Evolutionary conservation across 2,113 vertebrate species (phyloP).

Genomic region (Notarius lentiginosus): DNA sequence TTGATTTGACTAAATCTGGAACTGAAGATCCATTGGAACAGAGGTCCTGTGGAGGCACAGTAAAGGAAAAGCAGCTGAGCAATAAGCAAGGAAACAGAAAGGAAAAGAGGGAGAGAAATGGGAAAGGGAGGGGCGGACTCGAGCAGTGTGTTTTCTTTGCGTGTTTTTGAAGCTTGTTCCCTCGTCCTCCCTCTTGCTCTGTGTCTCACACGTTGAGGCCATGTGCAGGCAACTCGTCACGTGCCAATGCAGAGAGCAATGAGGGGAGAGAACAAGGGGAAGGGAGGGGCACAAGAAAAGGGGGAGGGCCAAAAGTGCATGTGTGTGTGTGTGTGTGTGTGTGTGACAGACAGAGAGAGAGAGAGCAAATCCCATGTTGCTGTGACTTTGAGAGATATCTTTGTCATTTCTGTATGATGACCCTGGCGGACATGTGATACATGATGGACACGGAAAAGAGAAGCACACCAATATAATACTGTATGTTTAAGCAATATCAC

Average conservation of each 20-base stretch:
- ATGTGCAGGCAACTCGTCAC: conserved; percentile 76
- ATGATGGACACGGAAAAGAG: background rate
- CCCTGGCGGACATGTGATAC: background rate
- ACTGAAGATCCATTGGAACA: background rate
- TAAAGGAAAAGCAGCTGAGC: conserved; percentile 26
- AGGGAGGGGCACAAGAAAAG: conserved; percentile 46
- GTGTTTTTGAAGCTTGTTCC: conserved; percentile 54
- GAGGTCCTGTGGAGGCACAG: background rate
- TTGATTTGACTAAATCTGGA: background rate
- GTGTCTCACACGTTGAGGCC: conserved; percentile 73
- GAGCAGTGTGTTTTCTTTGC: conserved; percentile 47
- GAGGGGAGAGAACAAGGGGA: conserved; percentile 55
- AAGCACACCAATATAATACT: background rate
- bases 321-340: background rate
- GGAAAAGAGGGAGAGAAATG: conserved; percentile 4
- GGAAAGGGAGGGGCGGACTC: conserved; percentile 30
- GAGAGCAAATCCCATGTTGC: conserved; percentile 23
- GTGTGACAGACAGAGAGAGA: conserved; percentile 22
- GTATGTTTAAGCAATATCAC: too few species aligned
- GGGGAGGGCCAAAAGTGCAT: conserved; percentile 29
- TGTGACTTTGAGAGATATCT: conserved; percentile 17
- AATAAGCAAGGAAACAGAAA: conserved; percentile 22
- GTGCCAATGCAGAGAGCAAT: conserved; percentile 73
- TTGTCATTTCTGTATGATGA: conserved; percentile 7
- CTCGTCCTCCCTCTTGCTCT: conserved; percentile 47